phyloP scores from a whole-genome alignment of 2,888 invertebrate genomes.

The Eilema griseolum region DNA sequence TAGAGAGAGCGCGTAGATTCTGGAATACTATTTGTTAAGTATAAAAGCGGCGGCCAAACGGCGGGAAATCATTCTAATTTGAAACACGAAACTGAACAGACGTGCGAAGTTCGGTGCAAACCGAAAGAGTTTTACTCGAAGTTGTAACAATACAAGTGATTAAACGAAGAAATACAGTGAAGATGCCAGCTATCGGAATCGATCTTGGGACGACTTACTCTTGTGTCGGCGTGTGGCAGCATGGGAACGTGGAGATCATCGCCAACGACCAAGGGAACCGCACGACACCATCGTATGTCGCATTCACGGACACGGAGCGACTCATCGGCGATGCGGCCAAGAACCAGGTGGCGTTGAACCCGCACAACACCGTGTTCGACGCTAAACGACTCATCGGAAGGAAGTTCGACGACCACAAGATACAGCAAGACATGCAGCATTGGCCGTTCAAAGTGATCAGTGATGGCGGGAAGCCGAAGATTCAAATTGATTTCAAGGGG shows the following conservation, averaged over 20 bases:
- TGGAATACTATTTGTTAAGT: no score
- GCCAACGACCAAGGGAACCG: constrained; percentile 87
- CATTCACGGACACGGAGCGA: constrained; percentile 74
- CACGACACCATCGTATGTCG: constrained; percentile 90
- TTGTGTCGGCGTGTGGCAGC: constrained; percentile 17
- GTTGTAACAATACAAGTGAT: constrained; percentile 1
- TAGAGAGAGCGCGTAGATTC: no score
- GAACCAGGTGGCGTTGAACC: constrained; percentile 15
- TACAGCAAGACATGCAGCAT: constrained; percentile 91
- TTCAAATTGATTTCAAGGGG: constrained; percentile 40
- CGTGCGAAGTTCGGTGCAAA: constrained; percentile 10
- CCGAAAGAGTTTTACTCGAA: constrained; percentile 12
- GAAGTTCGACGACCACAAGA: constrained; percentile 88
- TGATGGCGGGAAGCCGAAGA: constrained; percentile 61
- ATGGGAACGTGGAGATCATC: constrained; percentile 52
- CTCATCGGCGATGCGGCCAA: constrained; percentile 17
- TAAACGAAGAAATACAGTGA: constrained; percentile 6
- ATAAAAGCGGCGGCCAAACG: no score
- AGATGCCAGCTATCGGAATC: constrained; percentile 17
- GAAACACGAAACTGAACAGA: constrained; percentile 8
- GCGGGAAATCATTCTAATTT: constrained; percentile 14
- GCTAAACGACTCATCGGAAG: constrained; percentile 18
- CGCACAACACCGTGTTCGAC: constrained; percentile 16
- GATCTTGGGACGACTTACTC: constrained; percentile 17
- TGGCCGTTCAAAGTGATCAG: constrained; percentile 91